Evolutionary conservation across 2,113 vertebrate genomes (phyloP), one percentile per base, ranked within the genome.

Genomic region (Emydura subglobosa): DNA sequence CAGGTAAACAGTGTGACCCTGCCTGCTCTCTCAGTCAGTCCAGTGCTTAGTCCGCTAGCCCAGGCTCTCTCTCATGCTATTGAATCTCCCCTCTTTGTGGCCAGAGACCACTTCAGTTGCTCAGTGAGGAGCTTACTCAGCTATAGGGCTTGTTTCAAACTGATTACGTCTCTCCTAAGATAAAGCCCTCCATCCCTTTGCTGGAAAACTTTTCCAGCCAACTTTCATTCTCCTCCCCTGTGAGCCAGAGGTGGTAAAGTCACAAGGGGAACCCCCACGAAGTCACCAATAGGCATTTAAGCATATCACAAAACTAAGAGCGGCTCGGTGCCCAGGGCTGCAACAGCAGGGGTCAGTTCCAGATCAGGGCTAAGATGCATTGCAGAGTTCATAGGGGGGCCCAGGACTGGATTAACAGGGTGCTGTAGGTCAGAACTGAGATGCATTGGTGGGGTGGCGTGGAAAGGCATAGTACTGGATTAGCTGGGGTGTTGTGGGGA

Each of bases 111-210:
- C 49, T 31, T 53, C 16, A 39, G 31, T 31, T 51, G 85, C 55
- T 86, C 65, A 78, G 72, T 19, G 90, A 92, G 85, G 87, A 89
- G 29, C 78, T 86, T 78, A 42, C 79, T 83, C 86, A 90, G 79
- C 54, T 92, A 82, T 90, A 68, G 61, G 34, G 61, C 34, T n/a
- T 68, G 61, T 34, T n/a, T 16, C 61, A 68, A 68, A 68, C 61
- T 2, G 34, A 68, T 68, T n/a, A n/a, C 8, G 61, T 25, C 72
- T 44, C 72, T 25, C 39, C 39, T 11, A 22, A 2, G 21, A 22
- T 25, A 22, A 39, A 25, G 22, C 21, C 22, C 10, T 42, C 10
- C 8, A 42, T 44, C 39, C n/a, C 72, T 76, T 76, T 39, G 8
- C 39, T 76, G 21, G 39, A 44, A 76, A 76, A 22, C 10, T 44